Base-by-base conservation (phyloP, 2,113 vertebrate species). In the Misgurnus anguillicaudatus region DNA sequence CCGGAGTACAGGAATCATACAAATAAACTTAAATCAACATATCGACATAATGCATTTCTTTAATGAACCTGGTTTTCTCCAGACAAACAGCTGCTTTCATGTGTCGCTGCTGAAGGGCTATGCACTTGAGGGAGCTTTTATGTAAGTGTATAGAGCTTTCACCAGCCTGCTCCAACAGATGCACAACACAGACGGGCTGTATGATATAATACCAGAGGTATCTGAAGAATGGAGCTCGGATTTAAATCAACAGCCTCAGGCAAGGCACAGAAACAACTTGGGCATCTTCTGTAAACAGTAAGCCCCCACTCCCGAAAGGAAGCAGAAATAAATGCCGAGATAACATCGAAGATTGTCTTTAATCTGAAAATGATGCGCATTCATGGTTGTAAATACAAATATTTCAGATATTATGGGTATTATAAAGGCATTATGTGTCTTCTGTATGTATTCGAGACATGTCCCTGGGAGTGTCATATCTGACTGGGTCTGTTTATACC, bases 231-330 rank as follows among this genome's bases (percentile, higher is more conserved):
- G 88, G 88, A 80, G 88, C 87, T 84, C 82, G 86, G 87, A 89
- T 88, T 80, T 85, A 84, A 90, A 89, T 88, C 87, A 87, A 84
- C 88, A 90, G 92, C 92, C 90, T 85, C 78, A 87, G 87, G 84
- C 87, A 79, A 88, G 86, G 87, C 88, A 89, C 74, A 55, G 41
- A 19, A 88, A 86, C 78, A 73, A 87, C 83, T 72, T 38, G 70
- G 66, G 78, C 77, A 62, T 87, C 69, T 82, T 86, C 78, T 69
- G 70, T 78, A 85, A 87, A 88, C 85, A 85, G 39, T 77, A 78
- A 71, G 55, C 61, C 62, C 41, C 68, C 17, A 21, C 71, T 80
- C 63, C 65, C 48, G 21, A 47, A 24, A 42, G 31, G 38, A 73
- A 45, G 68, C 36, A 51, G 41, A 78, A 74, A 82, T 63, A 1